These are phyloP conservation scores for Endomychus coccineus DNA, from an alignment of 2,888 invertebrate genomes.

Conservation along the genomic window DNA sequence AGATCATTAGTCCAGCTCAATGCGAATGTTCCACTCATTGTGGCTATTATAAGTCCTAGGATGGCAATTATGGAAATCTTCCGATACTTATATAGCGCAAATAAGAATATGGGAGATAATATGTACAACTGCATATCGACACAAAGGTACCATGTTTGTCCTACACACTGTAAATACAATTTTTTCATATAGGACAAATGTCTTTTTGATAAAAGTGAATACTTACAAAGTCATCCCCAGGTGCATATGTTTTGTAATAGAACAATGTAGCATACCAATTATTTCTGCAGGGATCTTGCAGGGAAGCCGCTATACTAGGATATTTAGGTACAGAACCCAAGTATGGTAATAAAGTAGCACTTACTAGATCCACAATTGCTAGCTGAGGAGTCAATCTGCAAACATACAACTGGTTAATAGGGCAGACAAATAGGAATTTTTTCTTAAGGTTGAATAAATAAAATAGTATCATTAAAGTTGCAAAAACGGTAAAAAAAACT, in stretches of 20 bases:
- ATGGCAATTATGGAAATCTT: conserved; percentile 23
- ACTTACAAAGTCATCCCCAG: conserved; percentile 12
- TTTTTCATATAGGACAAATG: conserved; percentile 2
- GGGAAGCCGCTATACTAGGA: conserved; percentile 33
- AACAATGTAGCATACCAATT: conserved; percentile 33
- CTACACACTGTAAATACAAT: conserved; percentile 41
- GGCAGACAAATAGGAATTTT: not conserved
- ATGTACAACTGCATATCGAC: conserved; percentile 53
- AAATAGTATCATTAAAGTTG: not conserved
- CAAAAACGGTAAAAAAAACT: not conserved
- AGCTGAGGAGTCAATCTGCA: conserved; percentile 47
- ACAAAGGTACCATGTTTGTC: conserved; percentile 53
- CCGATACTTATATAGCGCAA: conserved; percentile 43
- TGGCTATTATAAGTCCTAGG: conserved; percentile 13
- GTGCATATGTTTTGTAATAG: conserved; percentile 32
- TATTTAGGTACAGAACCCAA: conserved; percentile 48
- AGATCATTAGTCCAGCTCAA: conserved; percentile 24
- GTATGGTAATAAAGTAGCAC: conserved; percentile 43
- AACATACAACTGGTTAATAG: conserved; percentile 3
- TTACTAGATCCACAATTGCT: conserved; percentile 42
- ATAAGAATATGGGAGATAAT: conserved; percentile 45
- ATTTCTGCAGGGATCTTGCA: conserved; percentile 22
- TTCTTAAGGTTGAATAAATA: not conserved
- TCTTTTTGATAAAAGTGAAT: not conserved
- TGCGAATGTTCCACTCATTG: conserved; percentile 5